A percentile compares a stretch with the other conserved stretches of the same genome.
phyloP scores from a whole-genome alignment of 2,113 vertebrate species.

The Puma concolor region DNA sequence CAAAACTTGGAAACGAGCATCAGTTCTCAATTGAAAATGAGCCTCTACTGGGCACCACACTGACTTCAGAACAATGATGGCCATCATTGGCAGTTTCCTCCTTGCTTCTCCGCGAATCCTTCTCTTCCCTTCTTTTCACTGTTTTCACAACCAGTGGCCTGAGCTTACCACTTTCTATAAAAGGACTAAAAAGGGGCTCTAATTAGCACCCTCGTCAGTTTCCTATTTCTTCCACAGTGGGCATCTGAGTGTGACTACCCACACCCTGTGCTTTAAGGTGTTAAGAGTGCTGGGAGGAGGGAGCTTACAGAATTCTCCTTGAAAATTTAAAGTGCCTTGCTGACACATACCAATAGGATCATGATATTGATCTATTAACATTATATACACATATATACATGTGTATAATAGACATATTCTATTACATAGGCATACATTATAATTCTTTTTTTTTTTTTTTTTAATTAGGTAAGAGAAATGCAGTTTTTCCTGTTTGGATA shows the following conservation, averaged over 20 bases:
- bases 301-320: not conserved
- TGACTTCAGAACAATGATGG: not conserved
- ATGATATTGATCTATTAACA: not conserved
- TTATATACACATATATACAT: not conserved
- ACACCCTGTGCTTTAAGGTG: not conserved
- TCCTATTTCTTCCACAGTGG: not conserved
- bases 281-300: not conserved
- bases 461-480: not conserved
- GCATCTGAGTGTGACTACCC: not conserved
- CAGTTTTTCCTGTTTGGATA: not conserved
- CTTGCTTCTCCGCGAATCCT: not conserved
- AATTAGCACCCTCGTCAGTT: constrained; percentile 46
- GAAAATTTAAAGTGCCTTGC: not conserved
- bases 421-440: too few species aligned
- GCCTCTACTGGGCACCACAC: not conserved
- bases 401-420: not conserved
- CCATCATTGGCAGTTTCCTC: constrained; percentile 10
- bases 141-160: constrained; percentile 5
- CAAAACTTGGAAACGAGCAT: not conserved
- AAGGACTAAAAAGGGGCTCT: constrained; percentile 27
- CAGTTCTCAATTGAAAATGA: not conserved
- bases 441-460: not conserved
- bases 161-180: not conserved
- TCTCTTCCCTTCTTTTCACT: constrained; percentile 40
- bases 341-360: not conserved